Percentiles rank a stretch among this genome's conserved stretches.
phyloP scores from a whole-genome alignment of 2,888 invertebrate species.

The Orthosia gracilis region DNA sequence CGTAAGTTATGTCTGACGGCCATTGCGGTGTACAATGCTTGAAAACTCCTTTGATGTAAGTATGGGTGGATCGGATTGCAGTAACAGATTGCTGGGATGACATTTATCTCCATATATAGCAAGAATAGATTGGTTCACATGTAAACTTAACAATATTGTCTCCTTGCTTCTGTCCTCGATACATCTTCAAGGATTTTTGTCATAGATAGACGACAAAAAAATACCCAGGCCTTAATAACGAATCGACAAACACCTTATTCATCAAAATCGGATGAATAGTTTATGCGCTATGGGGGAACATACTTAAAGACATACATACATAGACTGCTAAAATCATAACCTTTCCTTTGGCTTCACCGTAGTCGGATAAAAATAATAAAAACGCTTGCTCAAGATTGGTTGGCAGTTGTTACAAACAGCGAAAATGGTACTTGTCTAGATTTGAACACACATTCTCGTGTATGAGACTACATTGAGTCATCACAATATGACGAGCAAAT shows the following conservation, averaged over 20 bases:
- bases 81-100: constrained; percentile 15
- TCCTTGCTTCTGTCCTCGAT: not conserved
- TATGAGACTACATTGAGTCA: not conserved
- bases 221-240: too few relatives aligned
- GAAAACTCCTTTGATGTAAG: constrained; percentile 27
- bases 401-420: too few relatives aligned
- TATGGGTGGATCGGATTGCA: constrained; percentile 6
- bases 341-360: too few relatives aligned
- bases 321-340: too few relatives aligned
- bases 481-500: not conserved
- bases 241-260: too few relatives aligned
- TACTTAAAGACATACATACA: too few relatives aligned
- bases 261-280: too few relatives aligned
- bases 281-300: too few relatives aligned
- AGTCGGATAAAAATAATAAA: too few relatives aligned
- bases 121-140: not conserved
- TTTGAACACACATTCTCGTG: not conserved
- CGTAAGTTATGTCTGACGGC: constrained; percentile 13
- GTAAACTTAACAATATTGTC: not conserved
- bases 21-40: constrained; percentile 19
- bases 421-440: not conserved
- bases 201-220: too few relatives aligned
- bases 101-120: constrained; percentile 8
- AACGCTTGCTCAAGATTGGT: too few relatives aligned
- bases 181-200: too few relatives aligned